Evolutionary conservation across 2,797 vertebrate species (phyloP), one percentile per base, ranked within the genome.

Genomic region (Etheostoma perlongum): DNA sequence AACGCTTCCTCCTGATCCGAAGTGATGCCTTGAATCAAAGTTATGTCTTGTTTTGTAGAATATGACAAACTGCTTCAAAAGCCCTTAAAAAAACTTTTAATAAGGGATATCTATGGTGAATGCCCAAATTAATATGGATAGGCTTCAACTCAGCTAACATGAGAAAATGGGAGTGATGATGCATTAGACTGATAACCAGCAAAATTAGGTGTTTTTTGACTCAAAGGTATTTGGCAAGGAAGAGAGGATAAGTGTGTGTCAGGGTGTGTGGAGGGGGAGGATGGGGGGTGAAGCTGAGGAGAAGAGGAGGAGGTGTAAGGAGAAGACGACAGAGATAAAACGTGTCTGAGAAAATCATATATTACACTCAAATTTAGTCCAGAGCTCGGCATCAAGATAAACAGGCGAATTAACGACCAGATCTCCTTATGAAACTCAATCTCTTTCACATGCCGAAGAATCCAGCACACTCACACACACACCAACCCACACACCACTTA

Each of bases 381-480:
- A 86, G 84, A 85, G 64, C 87, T 85, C 78, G 27, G 75, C 76
- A 63, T 87, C 25, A 19, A 91, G 85, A 92, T 92, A 91, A 90
- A 92, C 91, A 75, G 65, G 42, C 59, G 51, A 91, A 90, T 89
- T 88, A 92, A 91, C 67, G 52, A 81, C 76, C 84, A 87, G 83
- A 89, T 89, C 89, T 89, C 61, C 90, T 91, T 84, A 87, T 85
- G 85, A 90, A 90, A 90, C 90, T 61, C 88, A 89, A 92, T 87
- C 91, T 92, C 87, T 89, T 82, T 93, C 88, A 91, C 85, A 85
- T 93, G 89, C 78, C 62, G 67, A 69, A 80, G 81, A 89, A 74
- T 78, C 72, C 59, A 53, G 66, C 60, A 44, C 76, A 55, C 84
- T 19, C 82, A 33, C 81, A 77, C 81, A 76, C 82, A 69, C 68